Base-by-base conservation (phyloP, 2,888 invertebrate genomes). In the Calameuta pallipes region DNA sequence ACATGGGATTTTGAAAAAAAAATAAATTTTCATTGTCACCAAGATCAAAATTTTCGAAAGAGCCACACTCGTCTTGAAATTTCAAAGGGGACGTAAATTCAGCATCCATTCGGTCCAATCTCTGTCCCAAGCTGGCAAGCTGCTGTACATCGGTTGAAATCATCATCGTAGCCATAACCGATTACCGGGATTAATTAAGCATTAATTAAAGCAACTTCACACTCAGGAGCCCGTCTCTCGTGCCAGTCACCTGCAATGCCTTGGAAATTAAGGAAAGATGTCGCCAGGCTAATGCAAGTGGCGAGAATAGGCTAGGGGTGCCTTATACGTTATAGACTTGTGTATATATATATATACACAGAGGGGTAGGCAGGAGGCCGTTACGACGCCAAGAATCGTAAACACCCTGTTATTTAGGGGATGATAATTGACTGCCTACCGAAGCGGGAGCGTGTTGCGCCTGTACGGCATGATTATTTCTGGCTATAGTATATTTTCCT, bases 181-280 rank as follows among this genome's bases (percentile, higher is more conserved):
- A 86, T 85, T 84, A 78, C 80, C 77, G 82, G 82, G 85, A 89
- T 89, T 89, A 90, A 90, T 90, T 86, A 88, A 87, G 86, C 85
- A 84, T 86, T 86, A 86, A 90, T 89, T 89, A 88, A 88, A 83
- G 80, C 82, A 83, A 85, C 83, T 84, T 80, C 83, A 79, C 82
- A 79, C 82, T 84, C 31, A 34, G 56, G 68, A 68, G 34, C 68
- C 77, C 74, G 74, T 74, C 74, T 68, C 68, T 37, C 15, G 34
- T 31, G 34, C 31, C 34, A 71, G 71, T 71, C 71, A 71, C 71
- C 71, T 71, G 71, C 71, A 31, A 71, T 15, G 71, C 81, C 69
- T 77, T 41, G 83, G 84, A 83, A 86, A 89, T 91, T 90, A 90
- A 89, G 90, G 88, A 90, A 91, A 91, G 90, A 91, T 91, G 91